Percentiles rank a stretch among this genome's conserved stretches.
These are phyloP conservation scores for Rhodophaea formosa DNA, from an alignment of 2,888 invertebrate genomes.

Conservation along the genomic window DNA sequence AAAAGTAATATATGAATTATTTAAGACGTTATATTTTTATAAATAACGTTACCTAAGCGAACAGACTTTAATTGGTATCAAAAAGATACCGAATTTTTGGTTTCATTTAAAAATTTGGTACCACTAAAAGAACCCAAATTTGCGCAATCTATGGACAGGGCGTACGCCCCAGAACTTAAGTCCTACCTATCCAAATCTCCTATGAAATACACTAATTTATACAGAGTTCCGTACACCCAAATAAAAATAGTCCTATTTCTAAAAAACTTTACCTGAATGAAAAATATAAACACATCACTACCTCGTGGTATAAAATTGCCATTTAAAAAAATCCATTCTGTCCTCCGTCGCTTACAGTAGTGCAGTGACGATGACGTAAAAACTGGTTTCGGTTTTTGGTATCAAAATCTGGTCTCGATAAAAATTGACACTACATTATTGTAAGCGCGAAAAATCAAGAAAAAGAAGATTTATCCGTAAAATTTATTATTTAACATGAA, in stretches of 20 bases:
- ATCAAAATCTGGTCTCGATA: conserved; percentile 18
- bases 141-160: conserved; percentile 59
- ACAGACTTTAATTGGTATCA: background rate
- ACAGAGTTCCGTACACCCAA: conserved; percentile 77
- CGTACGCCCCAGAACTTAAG: conserved; percentile 53
- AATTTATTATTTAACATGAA: conserved; percentile 48
- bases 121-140: conserved; percentile 71
- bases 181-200: conserved; percentile 62
- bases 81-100: conserved; percentile 29
- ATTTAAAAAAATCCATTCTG: conserved; percentile 39
- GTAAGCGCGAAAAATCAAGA: conserved; percentile 16
- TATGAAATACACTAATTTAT: conserved; percentile 74
- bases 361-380: conserved; percentile 33
- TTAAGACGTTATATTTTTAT: too few species aligned
- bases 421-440: background rate
- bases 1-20: too few species aligned
- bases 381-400: conserved; percentile 27
- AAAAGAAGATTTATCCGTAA: conserved; percentile 27
- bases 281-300: conserved; percentile 48
- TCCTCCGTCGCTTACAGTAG: conserved; percentile 33
- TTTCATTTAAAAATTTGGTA: conserved; percentile 26
- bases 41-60: too few species aligned
- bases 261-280: conserved; percentile 53
- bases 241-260: conserved; percentile 56
- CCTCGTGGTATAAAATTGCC: conserved; percentile 57